Conservation (phyloP, 2,113 vertebrate species). For the Beaufortia kweichowensis region DNA sequence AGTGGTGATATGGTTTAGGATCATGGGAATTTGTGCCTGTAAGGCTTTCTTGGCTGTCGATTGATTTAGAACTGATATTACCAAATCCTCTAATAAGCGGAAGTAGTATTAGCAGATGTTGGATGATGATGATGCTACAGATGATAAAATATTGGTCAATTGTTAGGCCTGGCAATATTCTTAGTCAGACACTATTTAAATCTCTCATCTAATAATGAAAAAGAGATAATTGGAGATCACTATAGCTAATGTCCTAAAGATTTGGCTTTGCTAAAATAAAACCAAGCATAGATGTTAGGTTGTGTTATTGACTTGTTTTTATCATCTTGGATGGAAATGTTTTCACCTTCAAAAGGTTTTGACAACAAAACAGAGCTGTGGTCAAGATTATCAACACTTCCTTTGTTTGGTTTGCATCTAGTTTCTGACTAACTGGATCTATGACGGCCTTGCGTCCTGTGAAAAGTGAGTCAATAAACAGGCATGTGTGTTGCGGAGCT, state of each 20-base stretch:
- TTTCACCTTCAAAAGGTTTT: not conserved
- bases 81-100: too few relatives aligned
- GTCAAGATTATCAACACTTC: not conserved
- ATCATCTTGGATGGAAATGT: not conserved
- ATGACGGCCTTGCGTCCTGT: not conserved
- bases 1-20: not conserved
- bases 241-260: not conserved
- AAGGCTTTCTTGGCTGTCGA: too few relatives aligned
- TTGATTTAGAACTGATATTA: too few relatives aligned
- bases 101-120: too few relatives aligned
- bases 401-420: slow-evolving; percentile 1
- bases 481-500: not conserved
- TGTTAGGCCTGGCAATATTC: not conserved
- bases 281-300: not conserved
- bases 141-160: not conserved
- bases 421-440: slow-evolving; percentile 25
- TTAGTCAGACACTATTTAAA: not conserved
- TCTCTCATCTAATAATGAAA: not conserved
- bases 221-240: not conserved
- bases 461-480: not conserved
- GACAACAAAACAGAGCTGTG: too few relatives aligned
- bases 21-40: not conserved
- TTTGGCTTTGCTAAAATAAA: not conserved
- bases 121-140: too few relatives aligned
- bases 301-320: not conserved